Evolutionary conservation across 30 jellyfish, hydroid and myxozoan genomes (phyloP).

Genomic region (Pseudorhiza aurosa): DNA sequence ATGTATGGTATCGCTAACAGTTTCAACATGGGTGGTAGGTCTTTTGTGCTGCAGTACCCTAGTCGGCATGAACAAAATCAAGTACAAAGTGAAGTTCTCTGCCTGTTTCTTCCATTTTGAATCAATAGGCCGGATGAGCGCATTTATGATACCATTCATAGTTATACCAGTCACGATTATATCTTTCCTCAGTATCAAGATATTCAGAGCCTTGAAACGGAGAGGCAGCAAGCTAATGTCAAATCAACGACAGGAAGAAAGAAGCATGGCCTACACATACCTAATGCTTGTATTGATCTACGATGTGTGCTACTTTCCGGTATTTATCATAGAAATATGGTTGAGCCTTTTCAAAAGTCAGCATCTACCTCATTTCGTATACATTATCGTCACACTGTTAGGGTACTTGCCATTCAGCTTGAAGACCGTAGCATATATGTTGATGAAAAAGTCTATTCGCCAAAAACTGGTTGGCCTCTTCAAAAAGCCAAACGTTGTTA

Average conservation of each 20-base stretch:
- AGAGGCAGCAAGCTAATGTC: neutral
- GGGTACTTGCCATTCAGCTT: slow-evolving; percentile 62
- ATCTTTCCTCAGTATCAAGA: slow-evolving; percentile 5
- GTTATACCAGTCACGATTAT: slow-evolving; percentile 11
- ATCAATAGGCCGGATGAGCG: neutral
- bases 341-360: neutral
- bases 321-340: slow-evolving; percentile 46
- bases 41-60: slow-evolving; percentile 8
- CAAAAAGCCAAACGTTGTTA: neutral
- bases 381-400: slow-evolving; percentile 29
- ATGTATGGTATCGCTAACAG: slow-evolving; percentile 7
- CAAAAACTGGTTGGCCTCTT: slow-evolving; percentile 9
- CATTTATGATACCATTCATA: slow-evolving; percentile 45
- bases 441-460: slow-evolving; percentile 35
- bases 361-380: slow-evolving; percentile 16
- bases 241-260: slow-evolving; percentile 33
- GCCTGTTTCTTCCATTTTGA: slow-evolving; percentile 44
- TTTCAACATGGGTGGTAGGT: slow-evolving; percentile 39
- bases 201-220: slow-evolving; percentile 2
- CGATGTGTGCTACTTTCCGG: slow-evolving; percentile 44
- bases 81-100: slow-evolving; percentile 40
- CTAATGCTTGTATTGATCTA: slow-evolving; percentile 55
- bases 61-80: slow-evolving; percentile 9
- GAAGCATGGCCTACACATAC: slow-evolving; percentile 23
- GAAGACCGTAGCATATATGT: slow-evolving; percentile 29